Conservation (phyloP, 1,140 invertebrate genomes). For the Muscidifurax raptorellus region DNA sequence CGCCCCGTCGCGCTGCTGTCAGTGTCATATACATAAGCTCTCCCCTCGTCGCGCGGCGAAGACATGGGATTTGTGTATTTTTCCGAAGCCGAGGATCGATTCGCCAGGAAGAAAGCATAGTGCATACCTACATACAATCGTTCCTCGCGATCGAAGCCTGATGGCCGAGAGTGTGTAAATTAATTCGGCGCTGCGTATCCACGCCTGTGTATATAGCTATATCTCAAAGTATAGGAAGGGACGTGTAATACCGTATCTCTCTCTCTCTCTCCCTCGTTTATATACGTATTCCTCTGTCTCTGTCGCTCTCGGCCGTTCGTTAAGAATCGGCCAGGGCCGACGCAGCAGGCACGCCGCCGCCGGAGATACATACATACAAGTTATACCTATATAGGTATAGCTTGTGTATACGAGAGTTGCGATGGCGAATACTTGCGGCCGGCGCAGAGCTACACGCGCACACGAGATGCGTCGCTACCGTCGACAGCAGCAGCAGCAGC, state of each 20-base stretch:
- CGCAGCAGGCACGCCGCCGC: slow-evolving; percentile 1
- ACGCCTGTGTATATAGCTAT: not conserved
- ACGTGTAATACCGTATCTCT: not conserved
- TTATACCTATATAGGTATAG: not conserved
- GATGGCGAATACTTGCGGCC: slow-evolving; percentile 24
- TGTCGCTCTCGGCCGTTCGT: slow-evolving; percentile 10
- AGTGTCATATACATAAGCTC: not conserved
- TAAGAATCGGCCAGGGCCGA: slow-evolving; percentile 44
- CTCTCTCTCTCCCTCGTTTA: not conserved
- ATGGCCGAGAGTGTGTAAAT: not conserved
- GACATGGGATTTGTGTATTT: not conserved
- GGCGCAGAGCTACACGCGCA: slow-evolving; percentile 9
- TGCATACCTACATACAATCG: not conserved
- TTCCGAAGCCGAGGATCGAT: not conserved
- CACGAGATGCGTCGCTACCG: slow-evolving; percentile 3
- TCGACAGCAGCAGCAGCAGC: not conserved
- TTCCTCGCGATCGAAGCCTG: not conserved
- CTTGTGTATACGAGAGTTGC: slow-evolving; percentile 5
- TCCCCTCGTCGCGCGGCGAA: no score
- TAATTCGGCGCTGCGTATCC: not conserved
- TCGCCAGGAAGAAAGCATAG: not conserved
- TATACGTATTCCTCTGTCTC: not conserved
- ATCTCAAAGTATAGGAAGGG: not conserved
- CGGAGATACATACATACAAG: not conserved
- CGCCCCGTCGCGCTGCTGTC: not conserved